Evolutionary conservation across 2,797 vertebrate species (phyloP).

Genomic region (Scyliorhinus canicula): DNA sequence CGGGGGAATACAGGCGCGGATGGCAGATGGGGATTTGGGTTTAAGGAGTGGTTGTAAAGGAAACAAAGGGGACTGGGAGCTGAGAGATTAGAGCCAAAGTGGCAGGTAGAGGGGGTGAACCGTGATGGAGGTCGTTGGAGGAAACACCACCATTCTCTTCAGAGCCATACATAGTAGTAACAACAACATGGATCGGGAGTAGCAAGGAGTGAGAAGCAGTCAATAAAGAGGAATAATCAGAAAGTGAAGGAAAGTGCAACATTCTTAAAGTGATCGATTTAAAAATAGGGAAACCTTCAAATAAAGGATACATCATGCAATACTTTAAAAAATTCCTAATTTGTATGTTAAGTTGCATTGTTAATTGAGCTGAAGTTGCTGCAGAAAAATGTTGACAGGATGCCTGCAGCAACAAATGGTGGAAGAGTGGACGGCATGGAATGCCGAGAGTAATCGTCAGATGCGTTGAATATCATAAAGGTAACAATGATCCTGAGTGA

Average conservation of each 20-base stretch:
- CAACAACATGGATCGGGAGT: neutral
- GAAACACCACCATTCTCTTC: neutral
- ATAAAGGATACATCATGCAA: neutral
- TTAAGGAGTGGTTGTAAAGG: neutral
- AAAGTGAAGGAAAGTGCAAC: neutral
- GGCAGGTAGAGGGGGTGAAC: no score
- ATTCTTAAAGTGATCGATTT: neutral
- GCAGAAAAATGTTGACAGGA: neutral
- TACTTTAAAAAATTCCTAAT: neutral
- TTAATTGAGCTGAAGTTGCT: neutral
- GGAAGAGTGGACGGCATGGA: neutral
- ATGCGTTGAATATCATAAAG: neutral
- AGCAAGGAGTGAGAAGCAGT: neutral
- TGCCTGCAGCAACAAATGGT: neutral
- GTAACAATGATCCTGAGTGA: neutral
- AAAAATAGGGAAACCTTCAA: neutral
- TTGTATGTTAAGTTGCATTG: neutral
- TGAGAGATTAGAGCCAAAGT: neutral
- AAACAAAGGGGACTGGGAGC: neutral
- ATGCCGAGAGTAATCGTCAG: neutral
- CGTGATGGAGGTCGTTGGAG: no score
- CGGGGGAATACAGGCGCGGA: neutral
- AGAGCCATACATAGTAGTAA: neutral
- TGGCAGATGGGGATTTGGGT: neutral
- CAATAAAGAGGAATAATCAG: neutral